phyloP scores from a whole-genome alignment of 1,140 invertebrate genomes.

The Penaeus indicus region DNA sequence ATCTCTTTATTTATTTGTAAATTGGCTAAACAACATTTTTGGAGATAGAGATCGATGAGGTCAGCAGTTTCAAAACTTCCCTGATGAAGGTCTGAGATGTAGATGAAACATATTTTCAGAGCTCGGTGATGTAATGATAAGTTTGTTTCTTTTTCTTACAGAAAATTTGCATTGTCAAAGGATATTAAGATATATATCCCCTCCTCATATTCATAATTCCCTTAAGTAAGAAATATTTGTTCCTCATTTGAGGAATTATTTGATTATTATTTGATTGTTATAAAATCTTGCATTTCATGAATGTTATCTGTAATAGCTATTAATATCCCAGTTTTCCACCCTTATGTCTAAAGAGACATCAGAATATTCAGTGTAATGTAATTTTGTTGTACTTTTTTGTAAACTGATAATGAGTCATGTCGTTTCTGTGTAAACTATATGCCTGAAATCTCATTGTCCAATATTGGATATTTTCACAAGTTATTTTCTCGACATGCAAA shows the following conservation, averaged over 20 bases:
- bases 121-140: conserved; percentile 38
- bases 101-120: conserved; percentile 39
- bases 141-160: background rate
- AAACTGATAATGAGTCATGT: conserved; percentile 27
- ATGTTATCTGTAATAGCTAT: conserved; percentile 53
- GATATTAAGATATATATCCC: conserved; percentile 33
- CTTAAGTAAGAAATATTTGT: background rate
- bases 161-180: conserved; percentile 24
- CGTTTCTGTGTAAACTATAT: conserved; percentile 37
- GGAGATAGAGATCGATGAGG: conserved; percentile 8
- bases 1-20: conserved; percentile 32
- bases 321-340: conserved; percentile 46
- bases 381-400: conserved; percentile 52
- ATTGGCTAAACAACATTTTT: conserved; percentile 27
- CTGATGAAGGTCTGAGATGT: conserved; percentile 21
- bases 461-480: conserved; percentile 42
- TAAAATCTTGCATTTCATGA: conserved; percentile 34
- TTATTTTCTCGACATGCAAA: conserved; percentile 47
- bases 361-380: conserved; percentile 60
- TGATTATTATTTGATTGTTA: background rate
- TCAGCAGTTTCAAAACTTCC: background rate
- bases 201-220: conserved; percentile 19
- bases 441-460: conserved; percentile 42
- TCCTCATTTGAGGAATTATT: conserved; percentile 2
- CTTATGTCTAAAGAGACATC: conserved; percentile 47